phyloP scores from a whole-genome alignment of 2,797 vertebrate species.

The Poecilia wingei region DNA sequence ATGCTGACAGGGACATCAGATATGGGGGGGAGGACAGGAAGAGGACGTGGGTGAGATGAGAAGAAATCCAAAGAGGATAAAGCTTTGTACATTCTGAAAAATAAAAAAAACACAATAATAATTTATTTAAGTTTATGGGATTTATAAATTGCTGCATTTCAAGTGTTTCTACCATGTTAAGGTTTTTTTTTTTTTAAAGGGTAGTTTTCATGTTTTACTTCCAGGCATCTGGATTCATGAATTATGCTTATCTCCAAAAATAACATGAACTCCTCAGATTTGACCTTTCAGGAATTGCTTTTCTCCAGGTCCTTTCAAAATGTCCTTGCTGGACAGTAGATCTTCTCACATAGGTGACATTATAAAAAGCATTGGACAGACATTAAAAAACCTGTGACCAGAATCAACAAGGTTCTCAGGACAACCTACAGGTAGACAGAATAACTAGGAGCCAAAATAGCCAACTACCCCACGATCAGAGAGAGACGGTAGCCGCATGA shows the following conservation, averaged over 20 bases:
- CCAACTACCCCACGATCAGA: background rate
- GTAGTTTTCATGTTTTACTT: background rate
- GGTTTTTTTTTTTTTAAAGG: background rate
- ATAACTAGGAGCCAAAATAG: background rate
- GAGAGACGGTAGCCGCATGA: background rate
- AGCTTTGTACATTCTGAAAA: constrained; percentile 3
- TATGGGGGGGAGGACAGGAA: constrained; percentile 25
- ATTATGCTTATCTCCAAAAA: background rate
- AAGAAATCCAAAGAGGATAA: constrained; percentile 13
- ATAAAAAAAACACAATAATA: background rate
- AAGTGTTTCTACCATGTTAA: constrained; percentile 13
- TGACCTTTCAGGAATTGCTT: background rate
- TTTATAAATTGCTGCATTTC: constrained; percentile 6
- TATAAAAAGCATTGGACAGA: background rate
- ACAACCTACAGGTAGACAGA: background rate
- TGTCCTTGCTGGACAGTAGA: background rate
- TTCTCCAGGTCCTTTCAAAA: background rate
- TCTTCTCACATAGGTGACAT: background rate
- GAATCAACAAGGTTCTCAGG: background rate
- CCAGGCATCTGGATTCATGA: background rate
- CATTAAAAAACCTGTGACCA: background rate
- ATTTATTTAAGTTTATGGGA: constrained; percentile 21
- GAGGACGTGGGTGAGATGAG: constrained; percentile 25
- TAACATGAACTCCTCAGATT: background rate
- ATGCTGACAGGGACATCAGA: constrained; percentile 63